phyloP scores from a whole-genome alignment of 2,888 invertebrate genomes.

The Hypomecis atomaria region DNA sequence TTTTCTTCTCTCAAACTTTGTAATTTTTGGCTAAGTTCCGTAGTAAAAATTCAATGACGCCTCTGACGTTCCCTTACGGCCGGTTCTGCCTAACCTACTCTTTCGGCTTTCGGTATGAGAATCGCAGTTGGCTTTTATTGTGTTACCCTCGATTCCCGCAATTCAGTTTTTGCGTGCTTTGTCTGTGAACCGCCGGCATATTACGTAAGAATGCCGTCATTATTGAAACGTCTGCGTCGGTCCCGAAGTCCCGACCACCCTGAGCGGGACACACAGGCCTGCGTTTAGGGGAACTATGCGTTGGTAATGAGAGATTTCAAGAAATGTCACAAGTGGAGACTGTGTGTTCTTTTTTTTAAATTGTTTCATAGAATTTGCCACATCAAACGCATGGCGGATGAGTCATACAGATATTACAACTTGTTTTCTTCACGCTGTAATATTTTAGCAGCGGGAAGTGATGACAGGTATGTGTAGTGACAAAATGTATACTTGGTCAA shows the following conservation, averaged over 20 bases:
- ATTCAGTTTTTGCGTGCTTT: constrained; percentile 67
- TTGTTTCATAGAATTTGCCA: neutral
- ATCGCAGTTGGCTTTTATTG: constrained; percentile 60
- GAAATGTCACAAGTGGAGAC: constrained; percentile 23
- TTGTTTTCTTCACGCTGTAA: too few relatives aligned
- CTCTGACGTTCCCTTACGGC: neutral
- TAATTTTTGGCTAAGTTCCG: neutral
- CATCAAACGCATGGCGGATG: neutral
- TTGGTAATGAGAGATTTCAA: constrained; percentile 33
- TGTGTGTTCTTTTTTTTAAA: constrained; percentile 3
- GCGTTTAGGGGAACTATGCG: constrained; percentile 56
- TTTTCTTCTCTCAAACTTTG: too few relatives aligned
- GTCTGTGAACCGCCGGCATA: constrained; percentile 61
- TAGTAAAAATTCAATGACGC: neutral
- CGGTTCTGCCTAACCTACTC: constrained; percentile 9
- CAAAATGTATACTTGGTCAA: too few relatives aligned
- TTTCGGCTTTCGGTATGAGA: constrained; percentile 38
- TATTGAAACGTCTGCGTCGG: constrained; percentile 72
- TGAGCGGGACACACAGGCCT: constrained; percentile 64
- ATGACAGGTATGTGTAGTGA: too few relatives aligned
- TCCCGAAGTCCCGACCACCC: constrained; percentile 69
- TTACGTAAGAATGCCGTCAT: constrained; percentile 71
- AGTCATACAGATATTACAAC: neutral
- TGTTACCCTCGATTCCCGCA: constrained; percentile 65
- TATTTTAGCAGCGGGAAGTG: too few relatives aligned